Evolutionary conservation across 2,797 vertebrate genomes (phyloP).

Genomic region (Enteromius fasciolatus): DNA sequence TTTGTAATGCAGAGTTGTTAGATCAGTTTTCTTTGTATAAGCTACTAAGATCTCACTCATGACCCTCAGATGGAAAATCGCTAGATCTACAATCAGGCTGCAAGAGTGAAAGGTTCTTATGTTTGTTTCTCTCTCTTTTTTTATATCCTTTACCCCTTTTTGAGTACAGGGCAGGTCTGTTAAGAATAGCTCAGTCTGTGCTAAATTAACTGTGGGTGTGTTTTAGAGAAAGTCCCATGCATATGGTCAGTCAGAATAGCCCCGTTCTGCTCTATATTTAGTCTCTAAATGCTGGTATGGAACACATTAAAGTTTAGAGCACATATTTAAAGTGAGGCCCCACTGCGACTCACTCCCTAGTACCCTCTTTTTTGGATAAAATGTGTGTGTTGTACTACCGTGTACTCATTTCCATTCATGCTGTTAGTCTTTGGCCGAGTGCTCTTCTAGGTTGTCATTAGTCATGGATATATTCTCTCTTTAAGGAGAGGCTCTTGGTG

Average conservation of each 20-base stretch:
- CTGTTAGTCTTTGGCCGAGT: conserved; percentile 16
- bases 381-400: conserved; percentile 5
- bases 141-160: conserved; percentile 29
- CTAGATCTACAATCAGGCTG: neutral
- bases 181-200: conserved; percentile 13
- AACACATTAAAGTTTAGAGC: conserved; percentile 48
- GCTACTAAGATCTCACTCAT: neutral
- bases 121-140: conserved; percentile 21
- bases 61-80: neutral
- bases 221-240: conserved; percentile 20
- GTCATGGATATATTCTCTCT: conserved; percentile 27
- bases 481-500: conserved; percentile 22
- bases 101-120: conserved; percentile 7
- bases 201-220: conserved; percentile 28
- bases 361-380: conserved; percentile 10
- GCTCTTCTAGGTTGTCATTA: conserved; percentile 29
- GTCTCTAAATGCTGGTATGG: conserved; percentile 36
- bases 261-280: conserved; percentile 34
- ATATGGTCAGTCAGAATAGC: conserved; percentile 44
- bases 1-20: neutral
- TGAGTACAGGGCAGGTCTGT: conserved; percentile 31
- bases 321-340: conserved; percentile 43
- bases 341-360: conserved; percentile 28
- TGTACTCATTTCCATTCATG: conserved; percentile 33
- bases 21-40: neutral